These are phyloP conservation scores for Cephus runcator DNA, from an alignment of 2,888 invertebrate species.

Conservation along the genomic window DNA sequence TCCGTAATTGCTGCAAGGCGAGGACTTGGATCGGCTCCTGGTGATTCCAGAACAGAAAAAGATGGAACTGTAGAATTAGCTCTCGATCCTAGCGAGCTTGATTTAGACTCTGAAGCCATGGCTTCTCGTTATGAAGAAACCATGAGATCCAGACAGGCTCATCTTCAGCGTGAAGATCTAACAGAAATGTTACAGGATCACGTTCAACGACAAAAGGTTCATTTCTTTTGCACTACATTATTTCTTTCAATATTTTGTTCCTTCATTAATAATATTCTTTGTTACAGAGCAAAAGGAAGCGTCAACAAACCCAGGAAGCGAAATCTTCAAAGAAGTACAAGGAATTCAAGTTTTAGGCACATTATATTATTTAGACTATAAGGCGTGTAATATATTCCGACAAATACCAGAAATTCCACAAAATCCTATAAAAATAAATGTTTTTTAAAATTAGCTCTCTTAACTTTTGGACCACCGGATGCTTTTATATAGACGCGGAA, in stretches of 20 bases:
- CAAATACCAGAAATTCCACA: no score
- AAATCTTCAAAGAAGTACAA: conserved; percentile 97
- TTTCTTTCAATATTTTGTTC: conserved; percentile 14
- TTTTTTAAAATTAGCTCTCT: no score
- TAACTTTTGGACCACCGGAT: no score
- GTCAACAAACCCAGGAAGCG: conserved; percentile 89
- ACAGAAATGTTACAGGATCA: conserved; percentile 99
- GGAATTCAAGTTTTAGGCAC: conserved; percentile 90
- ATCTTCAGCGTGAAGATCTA: conserved; percentile 91
- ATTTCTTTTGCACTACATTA: conserved; percentile 28
- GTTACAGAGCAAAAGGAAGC: conserved; percentile 90
- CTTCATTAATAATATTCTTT: conserved; percentile 39
- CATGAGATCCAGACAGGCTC: conserved; percentile 90
- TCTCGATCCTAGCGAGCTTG: conserved; percentile 96
- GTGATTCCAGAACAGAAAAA: conserved; percentile 58
- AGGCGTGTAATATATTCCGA: no score
- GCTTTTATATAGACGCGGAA: no score
- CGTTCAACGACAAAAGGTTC: conserved; percentile 93
- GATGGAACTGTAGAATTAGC: conserved; percentile 91
- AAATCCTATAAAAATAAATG: no score
- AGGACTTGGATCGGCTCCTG: conserved; percentile 59
- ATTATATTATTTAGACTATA: no score
- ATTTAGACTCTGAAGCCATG: conserved; percentile 96
- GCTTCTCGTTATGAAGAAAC: conserved; percentile 96
- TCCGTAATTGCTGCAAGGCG: conserved; percentile 66